Conservation (phyloP, 30 jellyfish, hydroid and myxozoan species). For the Chrysaora quinquecirrha region DNA sequence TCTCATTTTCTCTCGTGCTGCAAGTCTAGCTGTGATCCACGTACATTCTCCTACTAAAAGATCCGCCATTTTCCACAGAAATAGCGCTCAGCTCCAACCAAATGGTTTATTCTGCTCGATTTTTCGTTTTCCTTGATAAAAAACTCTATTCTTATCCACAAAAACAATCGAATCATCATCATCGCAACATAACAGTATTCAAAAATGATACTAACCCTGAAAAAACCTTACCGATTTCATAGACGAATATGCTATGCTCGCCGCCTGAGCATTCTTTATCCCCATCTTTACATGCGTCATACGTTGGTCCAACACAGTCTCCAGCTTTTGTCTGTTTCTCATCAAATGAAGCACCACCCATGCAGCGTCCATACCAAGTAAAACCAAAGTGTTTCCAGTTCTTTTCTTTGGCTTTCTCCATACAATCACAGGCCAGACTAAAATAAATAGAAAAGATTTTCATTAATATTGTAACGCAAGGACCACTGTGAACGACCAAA, state of each 20-base stretch:
- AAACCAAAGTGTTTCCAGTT: slow-evolving; percentile 7
- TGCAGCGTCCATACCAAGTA: background rate
- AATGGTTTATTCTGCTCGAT: no score
- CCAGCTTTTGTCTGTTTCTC: background rate
- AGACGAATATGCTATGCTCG: background rate
- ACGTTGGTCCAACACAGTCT: background rate
- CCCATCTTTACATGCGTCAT: background rate
- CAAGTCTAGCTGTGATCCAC: no score
- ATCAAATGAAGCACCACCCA: slow-evolving; percentile 4
- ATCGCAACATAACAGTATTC: background rate
- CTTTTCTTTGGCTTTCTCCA: slow-evolving; percentile 16
- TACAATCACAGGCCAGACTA: slow-evolving; percentile 29
- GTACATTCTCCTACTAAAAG: no score
- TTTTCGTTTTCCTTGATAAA: no score
- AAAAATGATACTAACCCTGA: background rate
- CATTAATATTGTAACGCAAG: no score
- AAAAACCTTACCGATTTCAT: slow-evolving; percentile 9
- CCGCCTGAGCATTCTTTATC: slow-evolving; percentile 10
- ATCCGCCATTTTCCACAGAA: no score
- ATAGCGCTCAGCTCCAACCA: no score
- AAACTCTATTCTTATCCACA: no score
- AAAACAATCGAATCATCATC: no score
- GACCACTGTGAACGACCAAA: no score
- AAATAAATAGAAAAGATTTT: background rate
- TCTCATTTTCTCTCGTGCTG: no score